A percentile compares a stretch with the other conserved stretches of the same genome.
Evolutionary conservation across 1,140 invertebrate genomes (phyloP).

Genomic region (Phenacoccus solenopsis): DNA sequence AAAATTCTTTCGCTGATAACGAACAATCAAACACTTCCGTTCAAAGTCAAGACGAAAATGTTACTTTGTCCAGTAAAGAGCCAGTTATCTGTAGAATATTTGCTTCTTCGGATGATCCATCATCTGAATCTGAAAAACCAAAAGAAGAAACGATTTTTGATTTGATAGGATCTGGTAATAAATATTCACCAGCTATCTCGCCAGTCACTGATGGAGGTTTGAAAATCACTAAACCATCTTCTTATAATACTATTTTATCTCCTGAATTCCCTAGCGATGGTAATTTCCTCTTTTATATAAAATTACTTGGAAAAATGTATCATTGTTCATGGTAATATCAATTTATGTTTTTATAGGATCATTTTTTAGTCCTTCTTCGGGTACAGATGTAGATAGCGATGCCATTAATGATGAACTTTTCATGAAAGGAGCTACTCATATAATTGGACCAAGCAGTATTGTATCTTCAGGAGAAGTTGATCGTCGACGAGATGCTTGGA

Average conservation of each 20-base stretch:
- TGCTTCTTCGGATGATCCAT: slow-evolving; percentile 19
- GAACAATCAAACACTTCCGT: not conserved
- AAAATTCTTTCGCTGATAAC: not conserved
- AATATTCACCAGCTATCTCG: not conserved
- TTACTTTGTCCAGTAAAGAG: slow-evolving; percentile 28
- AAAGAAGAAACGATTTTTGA: slow-evolving; percentile 27
- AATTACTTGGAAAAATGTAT: not conserved
- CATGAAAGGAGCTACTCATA: not conserved
- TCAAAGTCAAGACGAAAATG: not conserved
- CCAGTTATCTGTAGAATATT: slow-evolving; percentile 37
- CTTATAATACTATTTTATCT: not conserved
- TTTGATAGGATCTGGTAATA: slow-evolving; percentile 22
- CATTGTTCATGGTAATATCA: not conserved
- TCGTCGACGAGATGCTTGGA: slow-evolving; percentile 59
- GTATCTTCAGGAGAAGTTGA: slow-evolving; percentile 37
- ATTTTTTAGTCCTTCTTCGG: not conserved
- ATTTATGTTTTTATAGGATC: not conserved
- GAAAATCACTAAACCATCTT: not conserved
- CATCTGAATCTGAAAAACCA: slow-evolving; percentile 10
- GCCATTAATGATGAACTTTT: slow-evolving; percentile 16
- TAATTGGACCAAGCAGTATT: not conserved
- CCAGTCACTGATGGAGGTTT: not conserved
- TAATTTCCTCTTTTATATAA: not conserved
- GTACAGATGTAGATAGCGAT: not conserved
- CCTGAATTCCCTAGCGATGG: not conserved